Evolutionary conservation across 2,888 invertebrate species (phyloP), one percentile per base, ranked within the genome.

Genomic region (Agonopterix heracliana): DNA sequence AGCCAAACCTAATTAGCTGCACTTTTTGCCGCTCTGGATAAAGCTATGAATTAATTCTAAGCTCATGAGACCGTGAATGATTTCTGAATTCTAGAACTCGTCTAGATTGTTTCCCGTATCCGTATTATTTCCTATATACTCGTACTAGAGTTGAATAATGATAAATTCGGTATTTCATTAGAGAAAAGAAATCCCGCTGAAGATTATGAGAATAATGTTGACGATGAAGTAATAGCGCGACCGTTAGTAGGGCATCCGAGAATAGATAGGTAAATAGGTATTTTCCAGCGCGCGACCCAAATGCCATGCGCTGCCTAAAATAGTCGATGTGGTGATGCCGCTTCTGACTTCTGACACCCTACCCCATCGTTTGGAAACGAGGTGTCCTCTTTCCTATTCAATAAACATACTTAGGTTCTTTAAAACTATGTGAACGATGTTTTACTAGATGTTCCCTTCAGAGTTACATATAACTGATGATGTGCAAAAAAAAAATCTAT

Each of bases 241-340:
- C 54, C 58, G 74, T 84, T 75, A 78, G 78, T 84, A 81, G 84
- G 85, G 74, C 83, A 80, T 70, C 79, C 71, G 49, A 77, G 75
- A 85, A 87, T 87, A 87, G 78, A 71, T 64, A 65, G 61, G 74
- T 74, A 74, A 71, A 75, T 78, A 73, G 73, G 73, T 75, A 75
- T 81, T 75, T 80, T 86, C 83, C 86, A 85, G 84, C 74, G 73
- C 76, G 67, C 81, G 81, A 74, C 74, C 79, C 78, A 78, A 81
- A 86, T 86, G 78, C 82, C 78, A 73, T 71, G 68, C 72, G 76
- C 71, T 70, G 70, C 78, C 80, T 64, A 79, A 87, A 87, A 87
- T 86, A 86, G 81, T 71, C 72, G 54, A 64, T 64, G 64, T 60
- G 70, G 26, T 60, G 65, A 63, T 66, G 63, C 55, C 56, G 56